Conservation (phyloP, 2,888 invertebrate species). For the Drosophila merina region DNA sequence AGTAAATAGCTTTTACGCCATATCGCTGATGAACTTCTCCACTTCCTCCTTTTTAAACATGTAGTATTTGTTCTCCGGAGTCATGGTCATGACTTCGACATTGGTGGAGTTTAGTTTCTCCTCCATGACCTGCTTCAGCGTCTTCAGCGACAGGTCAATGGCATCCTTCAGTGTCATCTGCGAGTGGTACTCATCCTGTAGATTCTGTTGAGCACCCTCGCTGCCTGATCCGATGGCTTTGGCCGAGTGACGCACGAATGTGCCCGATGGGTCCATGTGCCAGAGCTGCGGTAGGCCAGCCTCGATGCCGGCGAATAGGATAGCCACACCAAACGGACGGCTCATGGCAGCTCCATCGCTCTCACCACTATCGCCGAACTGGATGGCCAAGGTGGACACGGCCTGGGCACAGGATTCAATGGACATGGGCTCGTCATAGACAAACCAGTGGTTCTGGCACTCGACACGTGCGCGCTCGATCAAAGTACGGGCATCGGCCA, state of each 20-base stretch:
- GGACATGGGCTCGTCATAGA: constrained; percentile 97
- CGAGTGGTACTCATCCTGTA: constrained; percentile 90
- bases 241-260: constrained; percentile 98
- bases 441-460: constrained; percentile 99
- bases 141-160: constrained; percentile 90
- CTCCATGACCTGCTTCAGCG: constrained; percentile 99
- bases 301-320: constrained; percentile 96
- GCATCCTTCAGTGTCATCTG: constrained; percentile 98
- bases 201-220: constrained; percentile 99
- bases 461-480: constrained; percentile 98
- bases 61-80: constrained; percentile 91
- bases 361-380: constrained; percentile 99
- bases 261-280: constrained; percentile 99
- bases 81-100: constrained; percentile 98
- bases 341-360: constrained; percentile 98
- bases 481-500: constrained; percentile 98
- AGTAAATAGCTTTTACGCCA: constrained; percentile 85
- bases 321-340: constrained; percentile 99
- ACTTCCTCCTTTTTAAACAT: constrained; percentile 96
- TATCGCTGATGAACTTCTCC: constrained; percentile 93
- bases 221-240: constrained; percentile 99
- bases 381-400: constrained; percentile 99
- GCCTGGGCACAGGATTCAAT: constrained; percentile 99
- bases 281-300: constrained; percentile 96
- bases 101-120: constrained; percentile 98